phyloP scores from a whole-genome alignment of 2,113 vertebrate genomes.

The Odontesthes bonariensis region DNA sequence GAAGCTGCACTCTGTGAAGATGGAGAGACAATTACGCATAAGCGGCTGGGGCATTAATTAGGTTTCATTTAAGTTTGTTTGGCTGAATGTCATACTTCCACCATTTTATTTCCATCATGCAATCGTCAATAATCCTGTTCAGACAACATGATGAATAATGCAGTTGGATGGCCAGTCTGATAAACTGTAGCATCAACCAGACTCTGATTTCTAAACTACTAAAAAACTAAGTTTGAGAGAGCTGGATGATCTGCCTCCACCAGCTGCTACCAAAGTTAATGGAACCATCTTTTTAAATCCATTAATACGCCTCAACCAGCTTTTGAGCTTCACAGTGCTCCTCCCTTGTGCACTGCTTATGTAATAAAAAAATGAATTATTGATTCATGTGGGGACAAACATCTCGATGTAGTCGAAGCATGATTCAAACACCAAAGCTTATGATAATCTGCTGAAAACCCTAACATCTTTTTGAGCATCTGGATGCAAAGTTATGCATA shows the following conservation, averaged over 20 bases:
- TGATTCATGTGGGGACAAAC: conserved; percentile 57
- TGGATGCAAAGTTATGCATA: neutral
- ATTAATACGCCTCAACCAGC: conserved; percentile 45
- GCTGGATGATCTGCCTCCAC: conserved; percentile 44
- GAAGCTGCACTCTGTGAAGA: conserved; percentile 85
- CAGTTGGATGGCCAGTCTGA: conserved; percentile 29
- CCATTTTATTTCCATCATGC: conserved; percentile 9
- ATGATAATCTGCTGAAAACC: neutral
- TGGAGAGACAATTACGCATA: neutral
- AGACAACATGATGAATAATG: conserved; percentile 62
- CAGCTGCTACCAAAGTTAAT: conserved; percentile 49
- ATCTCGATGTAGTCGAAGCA: conserved; percentile 31
- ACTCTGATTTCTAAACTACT: conserved; percentile 60
- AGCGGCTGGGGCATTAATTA: neutral
- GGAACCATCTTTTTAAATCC: conserved; percentile 50
- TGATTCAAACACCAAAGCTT: conserved; percentile 13
- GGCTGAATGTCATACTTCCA: conserved; percentile 22
- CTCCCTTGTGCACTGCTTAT: conserved; percentile 45
- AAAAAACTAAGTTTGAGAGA: conserved; percentile 39
- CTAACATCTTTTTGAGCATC: neutral
- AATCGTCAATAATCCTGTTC: conserved; percentile 32
- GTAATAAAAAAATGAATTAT: conserved; percentile 64
- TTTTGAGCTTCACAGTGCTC: conserved; percentile 24
- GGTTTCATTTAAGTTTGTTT: conserved; percentile 22
- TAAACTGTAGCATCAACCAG: conserved; percentile 29